Evolutionary conservation across 2,888 invertebrate species (phyloP).

Genomic region (Drosophila kuntzei): DNA sequence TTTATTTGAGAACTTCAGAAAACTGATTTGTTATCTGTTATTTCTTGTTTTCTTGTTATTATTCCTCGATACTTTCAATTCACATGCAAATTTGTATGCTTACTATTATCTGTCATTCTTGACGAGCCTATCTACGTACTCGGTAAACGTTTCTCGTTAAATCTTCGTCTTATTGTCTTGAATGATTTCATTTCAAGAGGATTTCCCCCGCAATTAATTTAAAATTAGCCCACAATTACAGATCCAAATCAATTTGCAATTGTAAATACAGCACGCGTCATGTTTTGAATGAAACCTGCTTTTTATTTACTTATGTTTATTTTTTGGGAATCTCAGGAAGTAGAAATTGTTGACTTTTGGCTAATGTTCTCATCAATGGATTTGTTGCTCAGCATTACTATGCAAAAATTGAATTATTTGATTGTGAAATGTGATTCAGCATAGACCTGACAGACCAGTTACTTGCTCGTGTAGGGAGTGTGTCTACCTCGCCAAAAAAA

Average conservation of each 20-base stretch:
- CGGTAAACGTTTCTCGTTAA: constrained; percentile 16
- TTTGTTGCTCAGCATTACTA: constrained; percentile 16
- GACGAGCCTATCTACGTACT: constrained; percentile 1
- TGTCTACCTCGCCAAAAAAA: background rate
- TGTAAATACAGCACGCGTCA: constrained; percentile 32
- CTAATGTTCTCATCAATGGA: constrained; percentile 2
- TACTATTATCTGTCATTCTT: constrained; percentile 11
- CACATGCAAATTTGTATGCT: constrained; percentile 3
- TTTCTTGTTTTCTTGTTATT: background rate
- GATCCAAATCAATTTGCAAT: constrained; percentile 42
- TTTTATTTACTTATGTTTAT: background rate
- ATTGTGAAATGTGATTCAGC: background rate
- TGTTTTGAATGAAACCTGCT: constrained; percentile 9
- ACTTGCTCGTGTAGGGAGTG: background rate
- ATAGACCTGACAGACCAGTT: constrained; percentile 30
- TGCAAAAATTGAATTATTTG: constrained; percentile 5
- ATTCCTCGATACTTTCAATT: constrained; percentile 1
- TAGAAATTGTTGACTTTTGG: background rate
- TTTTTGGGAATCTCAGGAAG: constrained; percentile 6
- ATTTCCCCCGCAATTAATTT: constrained; percentile 15
- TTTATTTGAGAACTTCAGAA: background rate
- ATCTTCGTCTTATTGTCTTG: constrained; percentile 11
- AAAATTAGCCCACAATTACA: constrained; percentile 22
- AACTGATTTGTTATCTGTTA: background rate
- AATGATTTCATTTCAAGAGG: background rate